Evolutionary conservation across 1,140 invertebrate species (phyloP), one percentile per base, ranked within the genome.

Genomic region (Drosophila erecta): DNA sequence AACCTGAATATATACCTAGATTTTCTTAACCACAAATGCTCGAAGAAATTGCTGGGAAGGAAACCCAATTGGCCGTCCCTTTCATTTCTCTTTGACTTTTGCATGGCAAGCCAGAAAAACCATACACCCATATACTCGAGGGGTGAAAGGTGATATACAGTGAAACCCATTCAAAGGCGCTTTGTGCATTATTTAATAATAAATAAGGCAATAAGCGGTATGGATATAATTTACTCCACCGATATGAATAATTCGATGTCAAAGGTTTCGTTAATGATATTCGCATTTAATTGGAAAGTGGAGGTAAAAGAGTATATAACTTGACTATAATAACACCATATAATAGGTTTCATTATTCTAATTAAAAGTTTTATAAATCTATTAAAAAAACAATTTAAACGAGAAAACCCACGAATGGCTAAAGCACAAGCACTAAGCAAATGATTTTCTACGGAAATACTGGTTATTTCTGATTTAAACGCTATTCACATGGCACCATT

Each of bases 21-120:
- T 76, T 83, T 84, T 47, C 57, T 47, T 51, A 30, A 69, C 66
- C 65, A 76, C 51, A 71, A 71, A 40, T 44, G 43, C 50, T n/a
- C 69, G 47, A 20, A 46, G 20, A 47, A 47, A 49, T 54, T 35
- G 51, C n/a, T 71, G 49, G 27, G 17, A 37, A 22, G 50, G 4
- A 12, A 27, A 54, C 22, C 77, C 75, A 80, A 80, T 80, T 80
- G 77, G 40, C 27, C n/a, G 22, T 40, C 20, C 27, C 46, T 56
- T 75, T 75, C 41, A 43, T 30, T 37, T 64, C 40, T 56, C 43
- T 47, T 55, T 66, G 27, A 8, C 24, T 53, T 67, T 41, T 53
- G 44, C 43, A 53, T 49, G 51, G 17, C 44, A 49, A 55, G 53
- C 22, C 47, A 62, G 53, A 65, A 80, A 60, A 35, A 46, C 61